phyloP scores from a whole-genome alignment of 1,140 invertebrate genomes.

The Oryzaephilus surinamensis region DNA sequence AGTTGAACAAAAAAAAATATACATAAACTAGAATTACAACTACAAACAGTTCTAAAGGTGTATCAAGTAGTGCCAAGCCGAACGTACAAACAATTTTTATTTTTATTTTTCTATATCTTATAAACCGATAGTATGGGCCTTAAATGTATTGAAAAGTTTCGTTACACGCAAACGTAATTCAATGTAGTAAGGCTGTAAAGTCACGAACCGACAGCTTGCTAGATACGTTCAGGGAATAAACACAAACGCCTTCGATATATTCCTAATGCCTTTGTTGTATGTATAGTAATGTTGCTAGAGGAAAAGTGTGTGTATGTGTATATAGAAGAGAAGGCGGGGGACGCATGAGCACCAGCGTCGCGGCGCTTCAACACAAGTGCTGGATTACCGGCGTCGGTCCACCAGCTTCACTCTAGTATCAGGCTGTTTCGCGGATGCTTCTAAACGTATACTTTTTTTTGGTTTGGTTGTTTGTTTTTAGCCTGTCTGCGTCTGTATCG shows the following conservation, averaged over 20 bases:
- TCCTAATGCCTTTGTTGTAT: slow-evolving; percentile 33
- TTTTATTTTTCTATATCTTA: too few species aligned
- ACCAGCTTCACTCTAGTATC: slow-evolving; percentile 30
- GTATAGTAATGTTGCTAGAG: too few species aligned
- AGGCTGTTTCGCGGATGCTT: slow-evolving; percentile 25
- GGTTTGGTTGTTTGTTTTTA: too few species aligned
- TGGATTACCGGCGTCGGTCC: slow-evolving; percentile 32
- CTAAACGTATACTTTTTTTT: too few species aligned
- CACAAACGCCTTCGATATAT: slow-evolving; percentile 33
- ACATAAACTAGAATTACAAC: too few species aligned
- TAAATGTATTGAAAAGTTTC: slow-evolving; percentile 11
- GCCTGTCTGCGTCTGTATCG: slow-evolving; percentile 15
- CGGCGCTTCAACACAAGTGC: slow-evolving; percentile 37
- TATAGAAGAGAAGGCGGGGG: slow-evolving; percentile 19
- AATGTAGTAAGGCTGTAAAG: slow-evolving; percentile 18
- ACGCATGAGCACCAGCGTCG: slow-evolving; percentile 36
- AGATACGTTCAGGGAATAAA: slow-evolving; percentile 36
- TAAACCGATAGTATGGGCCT: too few species aligned
- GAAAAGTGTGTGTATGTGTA: too few species aligned
- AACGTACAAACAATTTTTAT: too few species aligned
- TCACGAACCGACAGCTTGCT: slow-evolving; percentile 30
- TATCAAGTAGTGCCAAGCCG: background rate
- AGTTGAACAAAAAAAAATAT: too few species aligned
- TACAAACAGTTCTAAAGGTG: background rate
- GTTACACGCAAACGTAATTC: slow-evolving; percentile 16